Percentiles rank a stretch among this genome's conserved stretches.
Evolutionary conservation across 2,797 vertebrate species (phyloP).

Genomic region (Serranus cabrilla): DNA sequence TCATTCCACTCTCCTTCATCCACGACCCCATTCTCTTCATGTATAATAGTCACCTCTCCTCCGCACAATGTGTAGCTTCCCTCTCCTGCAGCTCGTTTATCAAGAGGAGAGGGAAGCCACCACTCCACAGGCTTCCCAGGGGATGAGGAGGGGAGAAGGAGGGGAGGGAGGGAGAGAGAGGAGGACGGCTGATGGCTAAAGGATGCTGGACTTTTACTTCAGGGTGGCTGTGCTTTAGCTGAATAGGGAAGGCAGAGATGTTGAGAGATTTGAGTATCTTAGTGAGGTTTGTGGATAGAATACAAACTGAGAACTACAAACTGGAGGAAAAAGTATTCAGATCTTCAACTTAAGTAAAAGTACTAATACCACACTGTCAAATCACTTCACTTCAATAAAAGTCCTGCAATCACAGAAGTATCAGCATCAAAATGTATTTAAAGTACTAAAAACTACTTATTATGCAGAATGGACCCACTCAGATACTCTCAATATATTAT

Average conservation of each 20-base stretch:
- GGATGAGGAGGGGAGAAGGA: conserved; percentile 4
- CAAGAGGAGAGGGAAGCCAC: conserved; percentile 53
- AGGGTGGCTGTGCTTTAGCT: not conserved
- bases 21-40: conserved; percentile 47
- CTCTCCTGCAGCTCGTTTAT: conserved; percentile 60
- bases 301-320: not conserved
- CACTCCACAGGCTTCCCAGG: conserved; percentile 25
- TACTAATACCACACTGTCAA: too few species aligned
- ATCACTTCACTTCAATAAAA: too few species aligned
- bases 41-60: conserved; percentile 45
- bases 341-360: too few species aligned
- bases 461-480: too few species aligned
- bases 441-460: too few species aligned
- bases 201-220: conserved; percentile 32
- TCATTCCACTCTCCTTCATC: conserved; percentile 48
- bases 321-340: too few species aligned
- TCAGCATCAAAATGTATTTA: too few species aligned
- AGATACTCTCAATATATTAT: too few species aligned
- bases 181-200: conserved; percentile 19
- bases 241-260: conserved; percentile 7
- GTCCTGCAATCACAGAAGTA: too few species aligned
- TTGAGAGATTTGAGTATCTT: conserved; percentile 1
- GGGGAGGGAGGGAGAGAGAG: not conserved
- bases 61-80: conserved; percentile 29
- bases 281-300: not conserved